Conservation (phyloP, 1,140 invertebrate species). For the Aphaenogaster rudis region DNA sequence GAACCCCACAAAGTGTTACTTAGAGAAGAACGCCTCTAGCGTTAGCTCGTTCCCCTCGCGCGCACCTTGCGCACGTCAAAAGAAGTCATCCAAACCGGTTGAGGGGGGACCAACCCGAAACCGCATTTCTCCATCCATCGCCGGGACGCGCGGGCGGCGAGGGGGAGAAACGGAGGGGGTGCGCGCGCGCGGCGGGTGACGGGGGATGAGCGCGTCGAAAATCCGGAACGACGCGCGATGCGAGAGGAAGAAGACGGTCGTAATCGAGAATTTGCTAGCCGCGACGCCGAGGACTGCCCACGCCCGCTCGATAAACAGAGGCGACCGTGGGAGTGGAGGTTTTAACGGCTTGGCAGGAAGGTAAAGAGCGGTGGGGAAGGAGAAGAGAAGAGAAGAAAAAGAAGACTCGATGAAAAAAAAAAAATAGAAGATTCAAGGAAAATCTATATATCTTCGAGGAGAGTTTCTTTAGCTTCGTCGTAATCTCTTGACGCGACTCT, state of each 20-base stretch:
- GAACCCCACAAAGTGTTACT: conserved; percentile 42
- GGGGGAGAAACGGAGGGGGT: neutral
- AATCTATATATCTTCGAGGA: neutral
- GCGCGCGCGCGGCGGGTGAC: conserved; percentile 5
- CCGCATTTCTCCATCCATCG: conserved; percentile 53
- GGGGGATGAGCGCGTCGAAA: conserved; percentile 47
- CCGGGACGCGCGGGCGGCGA: neutral
- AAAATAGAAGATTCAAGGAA: conserved; percentile 12
- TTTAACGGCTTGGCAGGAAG: conserved; percentile 28
- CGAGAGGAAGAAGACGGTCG: conserved; percentile 16
- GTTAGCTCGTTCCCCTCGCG: neutral
- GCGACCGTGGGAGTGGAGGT: conserved; percentile 69
- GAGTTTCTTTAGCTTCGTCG: neutral
- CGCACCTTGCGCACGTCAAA: conserved; percentile 59
- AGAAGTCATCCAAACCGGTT: conserved; percentile 66
- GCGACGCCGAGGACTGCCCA: conserved; percentile 60
- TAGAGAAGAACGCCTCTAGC: conserved; percentile 38
- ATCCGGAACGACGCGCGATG: conserved; percentile 55
- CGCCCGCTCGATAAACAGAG: conserved; percentile 73
- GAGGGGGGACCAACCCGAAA: conserved; percentile 62
- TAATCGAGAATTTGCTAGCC: conserved; percentile 65
- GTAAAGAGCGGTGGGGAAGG: neutral
- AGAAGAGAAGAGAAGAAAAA: neutral
- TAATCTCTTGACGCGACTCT: neutral
- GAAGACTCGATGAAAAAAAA: neutral